These are phyloP conservation scores for Mycetomoellerius zeteki DNA, from an alignment of 1,140 invertebrate genomes.

Conservation along the genomic window DNA sequence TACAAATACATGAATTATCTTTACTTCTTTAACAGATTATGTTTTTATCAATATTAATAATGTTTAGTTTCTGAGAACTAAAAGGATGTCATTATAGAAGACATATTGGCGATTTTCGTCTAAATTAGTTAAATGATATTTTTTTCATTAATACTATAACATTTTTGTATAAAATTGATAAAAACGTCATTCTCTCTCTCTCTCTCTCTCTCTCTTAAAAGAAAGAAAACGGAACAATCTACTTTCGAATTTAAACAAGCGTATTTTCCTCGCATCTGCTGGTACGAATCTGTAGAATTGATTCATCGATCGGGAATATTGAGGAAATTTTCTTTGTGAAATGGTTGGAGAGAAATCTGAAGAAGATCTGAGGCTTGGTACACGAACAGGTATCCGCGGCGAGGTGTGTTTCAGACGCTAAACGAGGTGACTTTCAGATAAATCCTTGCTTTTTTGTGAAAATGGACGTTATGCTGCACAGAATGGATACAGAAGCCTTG, in stretches of 20 bases:
- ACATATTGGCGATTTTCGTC: too few relatives aligned
- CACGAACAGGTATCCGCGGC: neutral
- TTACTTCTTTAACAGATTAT: too few relatives aligned
- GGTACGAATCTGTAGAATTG: neutral
- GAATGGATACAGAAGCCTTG: slow-evolving; percentile 54
- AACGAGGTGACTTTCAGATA: slow-evolving; percentile 35
- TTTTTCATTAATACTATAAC: too few relatives aligned
- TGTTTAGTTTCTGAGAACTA: too few relatives aligned
- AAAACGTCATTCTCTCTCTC: neutral
- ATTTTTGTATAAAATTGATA: neutral
- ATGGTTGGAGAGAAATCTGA: neutral
- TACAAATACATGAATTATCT: too few relatives aligned
- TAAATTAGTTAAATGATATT: too few relatives aligned
- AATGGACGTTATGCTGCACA: neutral
- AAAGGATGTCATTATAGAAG: too few relatives aligned
- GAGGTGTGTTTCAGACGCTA: neutral
- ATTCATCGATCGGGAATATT: slow-evolving; percentile 28
- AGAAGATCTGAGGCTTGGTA: slow-evolving; percentile 12
- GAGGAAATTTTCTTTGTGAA: slow-evolving; percentile 28
- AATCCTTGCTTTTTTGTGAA: slow-evolving; percentile 51
- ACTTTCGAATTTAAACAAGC: neutral
- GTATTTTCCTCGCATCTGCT: neutral
- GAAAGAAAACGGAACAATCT: neutral
- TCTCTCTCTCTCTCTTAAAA: neutral
- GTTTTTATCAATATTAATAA: too few relatives aligned